A percentile compares a stretch with the other conserved stretches of the same genome.
These are phyloP conservation scores for Macrocentrus cingulum DNA, from an alignment of 1,140 invertebrate species.

Conservation along the genomic window DNA sequence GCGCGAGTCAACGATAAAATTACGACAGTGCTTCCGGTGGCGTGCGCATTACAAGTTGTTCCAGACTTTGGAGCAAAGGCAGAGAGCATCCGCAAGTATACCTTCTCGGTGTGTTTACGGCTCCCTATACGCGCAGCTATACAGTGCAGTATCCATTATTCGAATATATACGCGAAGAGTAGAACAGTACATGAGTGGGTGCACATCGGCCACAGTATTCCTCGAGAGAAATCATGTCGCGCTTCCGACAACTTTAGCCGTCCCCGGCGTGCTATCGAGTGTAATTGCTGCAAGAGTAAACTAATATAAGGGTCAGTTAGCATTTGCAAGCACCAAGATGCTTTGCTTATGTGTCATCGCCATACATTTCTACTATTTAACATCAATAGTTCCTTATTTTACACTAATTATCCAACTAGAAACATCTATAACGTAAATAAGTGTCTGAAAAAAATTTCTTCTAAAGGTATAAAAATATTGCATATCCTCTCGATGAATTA, in stretches of 20 bases:
- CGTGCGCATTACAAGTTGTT: slow-evolving; percentile 36
- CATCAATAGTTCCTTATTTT: too few species aligned
- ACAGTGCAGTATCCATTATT: background rate
- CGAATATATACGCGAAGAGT: background rate
- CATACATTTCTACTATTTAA: too few species aligned
- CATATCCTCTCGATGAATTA: too few species aligned
- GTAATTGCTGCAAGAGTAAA: slow-evolving; percentile 45
- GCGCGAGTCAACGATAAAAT: slow-evolving; percentile 29
- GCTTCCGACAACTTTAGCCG: slow-evolving; percentile 39
- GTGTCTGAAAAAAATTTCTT: too few species aligned
- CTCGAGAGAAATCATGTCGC: slow-evolving; percentile 45
- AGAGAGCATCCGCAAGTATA: slow-evolving; percentile 14
- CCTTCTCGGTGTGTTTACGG: slow-evolving; percentile 11
- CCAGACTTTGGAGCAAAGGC: slow-evolving; percentile 21
- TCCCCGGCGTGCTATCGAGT: slow-evolving; percentile 41
- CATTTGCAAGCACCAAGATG: slow-evolving; percentile 5
- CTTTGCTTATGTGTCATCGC: background rate
- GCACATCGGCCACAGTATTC: slow-evolving; percentile 31
- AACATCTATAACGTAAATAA: too few species aligned
- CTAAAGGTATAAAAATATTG: too few species aligned
- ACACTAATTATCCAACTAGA: too few species aligned
- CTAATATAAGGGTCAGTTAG: slow-evolving; percentile 35
- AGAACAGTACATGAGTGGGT: slow-evolving; percentile 1
- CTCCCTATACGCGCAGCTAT: slow-evolving; percentile 26
- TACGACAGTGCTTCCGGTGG: slow-evolving; percentile 23